Percentiles rank a stretch among this genome's conserved stretches.
Evolutionary conservation across 1,140 invertebrate genomes (phyloP).

Genomic region (Drosophila willistoni): DNA sequence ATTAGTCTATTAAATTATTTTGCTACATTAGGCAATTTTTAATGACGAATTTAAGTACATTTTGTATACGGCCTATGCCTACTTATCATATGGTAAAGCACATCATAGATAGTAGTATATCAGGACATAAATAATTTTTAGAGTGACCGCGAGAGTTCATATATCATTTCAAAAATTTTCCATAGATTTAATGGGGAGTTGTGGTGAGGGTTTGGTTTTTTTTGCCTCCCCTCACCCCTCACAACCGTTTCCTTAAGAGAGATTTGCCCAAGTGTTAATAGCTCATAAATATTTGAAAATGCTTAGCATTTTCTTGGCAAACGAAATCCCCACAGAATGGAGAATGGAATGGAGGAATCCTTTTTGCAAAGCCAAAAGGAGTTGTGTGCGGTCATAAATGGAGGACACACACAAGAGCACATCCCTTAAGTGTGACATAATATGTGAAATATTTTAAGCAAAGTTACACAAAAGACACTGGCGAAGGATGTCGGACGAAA

Average conservation of each 20-base stretch:
- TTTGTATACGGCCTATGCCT: not conserved
- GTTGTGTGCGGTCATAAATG: slow-evolving; percentile 71
- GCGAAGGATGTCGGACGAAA: slow-evolving; percentile 4
- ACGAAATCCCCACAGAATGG: slow-evolving; percentile 6
- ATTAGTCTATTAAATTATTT: slow-evolving; percentile 4
- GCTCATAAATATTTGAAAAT: slow-evolving; percentile 82
- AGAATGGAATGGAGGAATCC: slow-evolving; percentile 29
- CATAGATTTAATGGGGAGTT: slow-evolving; percentile 9
- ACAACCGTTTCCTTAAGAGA: slow-evolving; percentile 44
- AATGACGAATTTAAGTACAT: not conserved
- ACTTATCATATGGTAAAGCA: not conserved
- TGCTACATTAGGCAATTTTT: not conserved
- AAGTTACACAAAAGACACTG: slow-evolving; percentile 70
- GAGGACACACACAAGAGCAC: slow-evolving; percentile 43
- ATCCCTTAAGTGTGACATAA: slow-evolving; percentile 81
- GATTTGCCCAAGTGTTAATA: slow-evolving; percentile 76
- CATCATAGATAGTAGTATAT: not conserved
- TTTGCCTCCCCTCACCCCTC: not conserved
- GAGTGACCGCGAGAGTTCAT: slow-evolving; percentile 63
- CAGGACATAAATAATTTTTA: slow-evolving; percentile 51
- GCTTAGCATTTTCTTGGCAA: slow-evolving; percentile 71
- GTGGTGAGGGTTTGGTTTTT: not conserved
- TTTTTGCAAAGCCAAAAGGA: slow-evolving; percentile 32
- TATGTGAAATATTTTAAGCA: slow-evolving; percentile 80
- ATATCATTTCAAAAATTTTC: slow-evolving; percentile 54